Percentiles rank a stretch among this genome's conserved stretches.
Conservation (phyloP, 2,113 vertebrate genomes). For the Platycercus adscitus region DNA sequence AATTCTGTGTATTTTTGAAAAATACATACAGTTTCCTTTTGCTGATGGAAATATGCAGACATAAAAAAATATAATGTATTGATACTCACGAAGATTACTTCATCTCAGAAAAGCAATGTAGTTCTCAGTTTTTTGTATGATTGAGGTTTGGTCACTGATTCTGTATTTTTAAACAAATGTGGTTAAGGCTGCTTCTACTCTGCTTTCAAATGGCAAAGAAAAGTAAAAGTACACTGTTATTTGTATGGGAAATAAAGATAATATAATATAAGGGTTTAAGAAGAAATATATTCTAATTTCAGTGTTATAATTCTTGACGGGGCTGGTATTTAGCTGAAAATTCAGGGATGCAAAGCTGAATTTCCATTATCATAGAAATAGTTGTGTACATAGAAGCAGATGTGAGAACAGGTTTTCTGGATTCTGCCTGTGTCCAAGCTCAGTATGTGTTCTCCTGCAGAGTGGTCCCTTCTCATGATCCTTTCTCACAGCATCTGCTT, state of each 20-base stretch:
- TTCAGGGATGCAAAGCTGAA: not conserved
- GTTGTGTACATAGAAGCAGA: not conserved
- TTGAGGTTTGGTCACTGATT: not conserved
- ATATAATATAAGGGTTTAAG: not conserved
- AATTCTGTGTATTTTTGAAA: not conserved
- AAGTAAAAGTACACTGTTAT: not conserved
- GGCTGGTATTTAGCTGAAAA: not conserved
- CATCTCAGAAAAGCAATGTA: not conserved
- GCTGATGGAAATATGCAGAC: not conserved
- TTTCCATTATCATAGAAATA: not conserved
- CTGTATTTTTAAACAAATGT: not conserved
- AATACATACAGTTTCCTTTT: not conserved
- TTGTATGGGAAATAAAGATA: not conserved
- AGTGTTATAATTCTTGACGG: not conserved
- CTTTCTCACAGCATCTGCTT: not conserved
- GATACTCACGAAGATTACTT: not conserved
- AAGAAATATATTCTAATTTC: not conserved
- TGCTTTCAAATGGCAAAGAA: not conserved
- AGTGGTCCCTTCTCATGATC: not conserved
- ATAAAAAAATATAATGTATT: not conserved
- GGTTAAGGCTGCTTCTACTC: not conserved
- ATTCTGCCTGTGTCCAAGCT: not conserved
- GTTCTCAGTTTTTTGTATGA: not conserved
- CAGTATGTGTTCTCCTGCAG: not conserved
- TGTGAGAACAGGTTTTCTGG: not conserved